Percentiles rank a stretch among this genome's conserved stretches.
These are phyloP conservation scores for Caranx ignobilis DNA, from an alignment of 2,113 vertebrate species.

Conservation along the genomic window DNA sequence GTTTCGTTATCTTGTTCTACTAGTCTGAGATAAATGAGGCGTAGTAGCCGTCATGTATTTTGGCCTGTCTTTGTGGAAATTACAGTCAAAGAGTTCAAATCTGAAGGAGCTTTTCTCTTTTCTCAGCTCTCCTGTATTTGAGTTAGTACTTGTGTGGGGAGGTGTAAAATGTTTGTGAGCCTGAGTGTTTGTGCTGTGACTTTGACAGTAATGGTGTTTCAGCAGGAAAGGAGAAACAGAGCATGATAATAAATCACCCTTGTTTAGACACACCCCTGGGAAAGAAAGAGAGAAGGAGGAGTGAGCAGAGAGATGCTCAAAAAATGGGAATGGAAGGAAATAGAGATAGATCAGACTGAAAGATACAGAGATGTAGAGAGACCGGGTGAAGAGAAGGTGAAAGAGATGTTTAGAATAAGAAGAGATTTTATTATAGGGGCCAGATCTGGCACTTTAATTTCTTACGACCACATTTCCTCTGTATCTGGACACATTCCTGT, in stretches of 20 bases:
- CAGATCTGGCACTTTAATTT: not conserved
- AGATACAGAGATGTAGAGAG: not conserved
- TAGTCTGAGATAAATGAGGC: conserved; percentile 31
- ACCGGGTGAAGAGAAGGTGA: conserved; percentile 1
- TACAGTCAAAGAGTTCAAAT: not conserved
- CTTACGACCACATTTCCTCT: not conserved
- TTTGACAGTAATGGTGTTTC: conserved; percentile 67
- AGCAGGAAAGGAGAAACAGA: conserved; percentile 65
- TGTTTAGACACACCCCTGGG: conserved; percentile 56
- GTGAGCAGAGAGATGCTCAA: conserved; percentile 36
- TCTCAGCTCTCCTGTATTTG: conserved; percentile 18
- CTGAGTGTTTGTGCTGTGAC: conserved; percentile 46
- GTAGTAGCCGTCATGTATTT: not conserved
- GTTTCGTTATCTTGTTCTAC: conserved; percentile 18
- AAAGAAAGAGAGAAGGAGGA: conserved; percentile 16
- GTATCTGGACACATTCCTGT: not conserved
- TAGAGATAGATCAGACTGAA: too few species aligned
- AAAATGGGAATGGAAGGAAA: conserved; percentile 22
- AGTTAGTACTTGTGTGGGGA: conserved; percentile 5
- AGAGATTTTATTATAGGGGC: not conserved
- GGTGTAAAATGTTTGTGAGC: conserved; percentile 34
- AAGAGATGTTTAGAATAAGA: conserved; percentile 8
- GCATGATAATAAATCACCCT: conserved; percentile 71
- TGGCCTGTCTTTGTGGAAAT: conserved; percentile 15
- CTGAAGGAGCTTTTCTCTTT: not conserved